These are phyloP conservation scores for Nephrotoma appendiculata DNA, from an alignment of 2,888 invertebrate species.

Conservation along the genomic window DNA sequence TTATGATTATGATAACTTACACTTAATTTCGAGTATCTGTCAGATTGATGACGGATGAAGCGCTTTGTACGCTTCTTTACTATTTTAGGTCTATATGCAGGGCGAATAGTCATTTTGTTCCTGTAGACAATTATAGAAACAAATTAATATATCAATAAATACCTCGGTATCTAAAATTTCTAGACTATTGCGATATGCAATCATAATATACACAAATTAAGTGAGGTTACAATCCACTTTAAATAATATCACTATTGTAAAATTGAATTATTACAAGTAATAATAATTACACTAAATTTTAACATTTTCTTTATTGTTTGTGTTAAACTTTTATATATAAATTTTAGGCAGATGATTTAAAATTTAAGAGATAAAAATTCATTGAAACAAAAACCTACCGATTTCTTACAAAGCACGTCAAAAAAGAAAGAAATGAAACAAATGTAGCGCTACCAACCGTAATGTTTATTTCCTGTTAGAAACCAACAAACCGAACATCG, in stretches of 20 bases:
- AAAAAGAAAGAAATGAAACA: background rate
- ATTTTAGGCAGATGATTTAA: background rate
- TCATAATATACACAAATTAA: background rate
- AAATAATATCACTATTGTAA: background rate
- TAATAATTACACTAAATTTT: background rate
- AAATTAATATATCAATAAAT: background rate
- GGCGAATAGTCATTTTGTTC: conserved; percentile 73
- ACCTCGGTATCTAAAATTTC: background rate
- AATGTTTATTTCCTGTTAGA: background rate
- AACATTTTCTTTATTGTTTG: background rate
- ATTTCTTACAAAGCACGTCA: conserved; percentile 1
- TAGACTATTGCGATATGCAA: background rate
- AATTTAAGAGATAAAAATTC: background rate
- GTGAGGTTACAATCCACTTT: background rate
- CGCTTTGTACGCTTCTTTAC: conserved; percentile 97
- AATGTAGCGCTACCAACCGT: background rate
- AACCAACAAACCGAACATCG: background rate
- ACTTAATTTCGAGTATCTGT: conserved; percentile 92
- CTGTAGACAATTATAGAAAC: conserved; percentile 18
- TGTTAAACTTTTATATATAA: background rate
- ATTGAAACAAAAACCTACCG: background rate
- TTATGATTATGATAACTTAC: conserved; percentile 33
- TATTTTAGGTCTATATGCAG: conserved; percentile 77
- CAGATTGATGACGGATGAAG: conserved; percentile 97
- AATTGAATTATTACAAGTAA: background rate